A percentile compares a stretch with the other conserved stretches of the same genome.
Evolutionary conservation across 2,888 invertebrate genomes (phyloP).

Genomic region (Notodonta dromedarius): DNA sequence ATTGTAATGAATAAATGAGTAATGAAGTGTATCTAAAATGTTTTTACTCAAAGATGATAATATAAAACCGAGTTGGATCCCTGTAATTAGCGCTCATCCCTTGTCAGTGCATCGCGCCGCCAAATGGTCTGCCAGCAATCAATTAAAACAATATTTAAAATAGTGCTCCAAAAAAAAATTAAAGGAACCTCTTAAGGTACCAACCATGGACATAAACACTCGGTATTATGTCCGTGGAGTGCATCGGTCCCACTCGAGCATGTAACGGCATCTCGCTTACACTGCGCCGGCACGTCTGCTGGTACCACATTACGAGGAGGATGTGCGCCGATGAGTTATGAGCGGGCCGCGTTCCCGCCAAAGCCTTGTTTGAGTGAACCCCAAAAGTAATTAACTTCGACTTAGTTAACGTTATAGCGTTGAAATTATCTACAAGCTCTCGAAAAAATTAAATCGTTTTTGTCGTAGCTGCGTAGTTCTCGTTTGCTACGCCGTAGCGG

Average conservation of each 20-base stretch:
- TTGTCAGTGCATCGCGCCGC: conserved; percentile 68
- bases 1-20: conserved; percentile 10
- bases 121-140: conserved; percentile 80
- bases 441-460: conserved; percentile 27
- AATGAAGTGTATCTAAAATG: conserved; percentile 47
- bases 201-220: conserved; percentile 62
- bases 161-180: conserved; percentile 76
- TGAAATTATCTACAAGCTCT: conserved; percentile 51
- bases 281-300: conserved; percentile 79
- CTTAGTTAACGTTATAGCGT: conserved; percentile 73
- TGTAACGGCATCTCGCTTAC: conserved; percentile 49
- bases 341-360: conserved; percentile 73
- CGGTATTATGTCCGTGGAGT: conserved; percentile 62
- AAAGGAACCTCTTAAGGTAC: conserved; percentile 71
- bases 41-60: conserved; percentile 55
- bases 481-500: conserved; percentile 50
- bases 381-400: conserved; percentile 78
- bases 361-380: conserved; percentile 78
- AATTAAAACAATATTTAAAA: conserved; percentile 84
- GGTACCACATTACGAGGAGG: conserved; percentile 63
- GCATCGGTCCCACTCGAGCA: conserved; percentile 39
- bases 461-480: conserved; percentile 41
- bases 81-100: conserved; percentile 69
- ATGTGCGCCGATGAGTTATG: conserved; percentile 74
- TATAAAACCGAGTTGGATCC: conserved; percentile 59